phyloP scores from a whole-genome alignment of 2,113 vertebrate genomes.

The Corythoichthys haematopterus region DNA sequence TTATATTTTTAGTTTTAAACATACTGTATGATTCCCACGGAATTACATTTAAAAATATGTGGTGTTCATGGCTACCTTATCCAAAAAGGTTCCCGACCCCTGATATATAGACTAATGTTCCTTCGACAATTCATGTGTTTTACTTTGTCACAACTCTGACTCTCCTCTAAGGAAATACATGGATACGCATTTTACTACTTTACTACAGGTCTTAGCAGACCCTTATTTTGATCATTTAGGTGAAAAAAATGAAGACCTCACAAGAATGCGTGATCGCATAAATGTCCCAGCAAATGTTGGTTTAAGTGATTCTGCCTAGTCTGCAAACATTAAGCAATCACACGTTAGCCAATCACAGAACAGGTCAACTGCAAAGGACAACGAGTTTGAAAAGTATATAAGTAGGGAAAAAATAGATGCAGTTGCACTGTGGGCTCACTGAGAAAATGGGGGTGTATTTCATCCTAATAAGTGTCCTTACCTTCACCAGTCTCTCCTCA shows the following conservation, averaged over 20 bases:
- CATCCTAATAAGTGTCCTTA: constrained; percentile 29
- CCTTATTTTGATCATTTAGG: no score
- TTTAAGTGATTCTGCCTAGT: background rate
- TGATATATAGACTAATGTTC: no score
- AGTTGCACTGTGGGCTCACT: background rate
- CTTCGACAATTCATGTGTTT: no score
- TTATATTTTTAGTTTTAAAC: no score
- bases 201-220: no score
- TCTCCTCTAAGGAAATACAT: no score
- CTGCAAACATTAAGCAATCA: background rate
- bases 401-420: background rate
- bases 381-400: background rate
- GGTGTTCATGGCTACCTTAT: no score
- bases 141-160: no score
- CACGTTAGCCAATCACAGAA: background rate
- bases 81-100: no score
- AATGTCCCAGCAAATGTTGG: background rate
- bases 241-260: background rate
- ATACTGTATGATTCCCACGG: no score
- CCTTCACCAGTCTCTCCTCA: constrained; percentile 15
- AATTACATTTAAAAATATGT: no score
- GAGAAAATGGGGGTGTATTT: constrained; percentile 22
- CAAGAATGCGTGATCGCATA: background rate
- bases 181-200: no score
- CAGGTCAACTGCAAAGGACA: background rate